phyloP scores from a whole-genome alignment of 1,140 invertebrate genomes.

The Saccostrea glomerata region DNA sequence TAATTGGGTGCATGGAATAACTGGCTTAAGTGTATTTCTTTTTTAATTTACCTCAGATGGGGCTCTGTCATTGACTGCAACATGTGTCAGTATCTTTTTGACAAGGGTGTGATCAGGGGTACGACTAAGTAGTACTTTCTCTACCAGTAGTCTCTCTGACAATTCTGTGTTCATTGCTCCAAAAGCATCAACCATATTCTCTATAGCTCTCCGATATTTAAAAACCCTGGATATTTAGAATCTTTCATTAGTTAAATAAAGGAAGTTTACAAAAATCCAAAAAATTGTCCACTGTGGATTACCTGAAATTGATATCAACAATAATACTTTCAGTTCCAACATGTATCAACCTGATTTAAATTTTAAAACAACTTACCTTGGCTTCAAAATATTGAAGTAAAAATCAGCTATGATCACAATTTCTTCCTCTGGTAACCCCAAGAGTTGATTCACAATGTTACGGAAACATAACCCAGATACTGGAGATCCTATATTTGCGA shows the following conservation, averaged over 20 bases:
- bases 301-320: no score
- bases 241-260: no score
- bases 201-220: constrained; percentile 30
- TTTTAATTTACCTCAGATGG: constrained; percentile 40
- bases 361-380: constrained; percentile 45
- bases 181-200: constrained; percentile 54
- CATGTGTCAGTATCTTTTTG: constrained; percentile 45
- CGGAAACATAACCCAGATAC: constrained; percentile 39
- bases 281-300: no score
- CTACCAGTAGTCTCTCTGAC: constrained; percentile 43
- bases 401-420: constrained; percentile 43
- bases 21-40: no score
- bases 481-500: neutral
- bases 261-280: no score
- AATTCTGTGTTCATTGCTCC: constrained; percentile 41
- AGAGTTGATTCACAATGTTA: constrained; percentile 48
- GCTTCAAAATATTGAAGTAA: constrained; percentile 45
- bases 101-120: constrained; percentile 46
- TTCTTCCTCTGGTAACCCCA: constrained; percentile 47
- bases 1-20: no score
- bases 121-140: constrained; percentile 35
- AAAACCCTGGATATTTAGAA: neutral
- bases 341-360: no score
- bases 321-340: no score
- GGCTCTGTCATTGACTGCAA: constrained; percentile 46